Base-by-base conservation (phyloP, 2,888 invertebrate species). In the Dryobota labecula region DNA sequence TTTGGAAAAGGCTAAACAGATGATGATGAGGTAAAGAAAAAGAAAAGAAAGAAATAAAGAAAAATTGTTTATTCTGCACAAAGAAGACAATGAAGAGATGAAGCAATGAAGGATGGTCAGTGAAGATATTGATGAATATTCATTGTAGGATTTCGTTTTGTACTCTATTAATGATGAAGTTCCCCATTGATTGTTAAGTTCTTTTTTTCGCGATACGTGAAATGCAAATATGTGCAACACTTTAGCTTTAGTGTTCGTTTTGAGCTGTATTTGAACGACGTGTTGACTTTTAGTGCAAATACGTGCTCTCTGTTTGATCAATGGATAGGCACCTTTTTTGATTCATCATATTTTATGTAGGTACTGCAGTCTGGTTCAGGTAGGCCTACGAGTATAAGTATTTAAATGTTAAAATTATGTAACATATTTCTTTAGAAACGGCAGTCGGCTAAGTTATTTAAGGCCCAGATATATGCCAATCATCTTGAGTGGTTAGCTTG, bases 201-300 rank as follows among this genome's bases (percentile, higher is more conserved):
- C 15, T 75, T 82, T 87, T 85, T 85, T 81, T 78, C 74, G 76
- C 80, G 63, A 69, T 81, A 84, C 75, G 80, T 57, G 66, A 77
- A 80, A 64, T 24, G 90, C 80, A 90, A 88, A 90, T 90, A 88
- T 89, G 87, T 77, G 82, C 76, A 87, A 82, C 90, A 84, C 90
- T 90, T 86, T 78, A 86, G 83, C 84, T 84, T 84, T 80, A 73
- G 81, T n/a, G 61, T 78, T 79, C 82, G 72, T 78, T 87, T 85
- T 70, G 79, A 80, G 64, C 76, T 61, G 57, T 84, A 78, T 85
- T 87, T 87, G 82, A 77, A 65, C 69, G 51, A 38, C 68, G 27
- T 85, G 67, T 79, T 84, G 82, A 80, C 80, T 86, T 65, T 77
- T 45, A 84, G 64, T 70, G 69, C 73, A 84, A 86, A 84, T 76